Conservation (phyloP, 1,140 invertebrate species). For the Chrysomallon squamiferum region DNA sequence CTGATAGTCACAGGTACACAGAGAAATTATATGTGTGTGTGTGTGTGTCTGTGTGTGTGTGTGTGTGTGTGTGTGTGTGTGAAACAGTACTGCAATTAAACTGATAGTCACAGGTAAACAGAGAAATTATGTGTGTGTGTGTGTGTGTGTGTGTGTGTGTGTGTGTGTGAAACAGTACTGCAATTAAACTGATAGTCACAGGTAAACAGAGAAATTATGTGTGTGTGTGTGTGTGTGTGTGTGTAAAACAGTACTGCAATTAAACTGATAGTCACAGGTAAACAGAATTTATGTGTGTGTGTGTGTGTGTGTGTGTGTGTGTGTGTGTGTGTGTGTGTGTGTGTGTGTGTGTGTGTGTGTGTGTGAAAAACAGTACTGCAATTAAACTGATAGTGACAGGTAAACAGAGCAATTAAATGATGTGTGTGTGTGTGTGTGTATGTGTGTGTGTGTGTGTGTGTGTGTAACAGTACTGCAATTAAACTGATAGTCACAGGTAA, state of each 20-base stretch:
- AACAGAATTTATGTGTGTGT: too few relatives aligned
- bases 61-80: too few relatives aligned
- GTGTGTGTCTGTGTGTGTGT: not conserved
- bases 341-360: not conserved
- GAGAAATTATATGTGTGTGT: not conserved
- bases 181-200: not conserved
- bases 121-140: constrained; percentile 3
- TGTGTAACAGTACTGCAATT: too few relatives aligned
- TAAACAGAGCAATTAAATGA: too few relatives aligned
- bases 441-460: too few relatives aligned
- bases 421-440: too few relatives aligned
- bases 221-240: constrained; percentile 11
- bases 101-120: not conserved
- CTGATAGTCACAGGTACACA: too few relatives aligned
- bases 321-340: not conserved
- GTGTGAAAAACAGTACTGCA: not conserved
- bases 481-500: too few relatives aligned
- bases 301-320: not conserved
- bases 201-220: not conserved
- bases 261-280: too few relatives aligned
- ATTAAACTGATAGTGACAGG: too few relatives aligned
- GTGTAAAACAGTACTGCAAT: too few relatives aligned
- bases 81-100: too few relatives aligned
- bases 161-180: not conserved
- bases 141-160: constrained; percentile 7